Evolutionary conservation across 1,140 invertebrate genomes (phyloP).

Genomic region (Harpegnathos saltator): DNA sequence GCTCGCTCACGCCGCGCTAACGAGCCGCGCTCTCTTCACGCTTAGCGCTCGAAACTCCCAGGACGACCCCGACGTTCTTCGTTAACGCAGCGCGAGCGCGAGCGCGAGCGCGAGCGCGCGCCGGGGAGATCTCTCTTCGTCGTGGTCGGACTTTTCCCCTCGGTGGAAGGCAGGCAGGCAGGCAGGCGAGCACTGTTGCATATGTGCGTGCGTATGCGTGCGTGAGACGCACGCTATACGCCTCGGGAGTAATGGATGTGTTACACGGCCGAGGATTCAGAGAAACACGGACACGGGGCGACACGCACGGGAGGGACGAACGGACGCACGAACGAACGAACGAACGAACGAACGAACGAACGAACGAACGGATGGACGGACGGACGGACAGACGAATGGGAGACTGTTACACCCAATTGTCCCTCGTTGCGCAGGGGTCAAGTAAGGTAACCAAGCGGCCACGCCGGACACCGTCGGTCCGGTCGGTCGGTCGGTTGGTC

Average conservation of each 20-base stretch:
- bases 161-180: conserved; percentile 37
- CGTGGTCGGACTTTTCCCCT: conserved; percentile 55
- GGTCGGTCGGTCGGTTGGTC: too few species aligned
- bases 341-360: conserved; percentile 60
- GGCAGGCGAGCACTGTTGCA: neutral
- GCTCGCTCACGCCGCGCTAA: neutral
- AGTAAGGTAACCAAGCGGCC: conserved; percentile 83
- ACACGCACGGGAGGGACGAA: conserved; percentile 20
- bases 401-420: conserved; percentile 86
- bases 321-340: neutral
- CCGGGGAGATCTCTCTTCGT: conserved; percentile 12
- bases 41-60: neutral
- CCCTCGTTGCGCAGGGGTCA: conserved; percentile 85
- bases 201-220: conserved; percentile 13
- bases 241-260: conserved; percentile 76
- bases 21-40: conserved; percentile 28
- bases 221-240: conserved; percentile 24
- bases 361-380: conserved; percentile 52
- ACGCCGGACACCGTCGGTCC: conserved; percentile 78
- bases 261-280: conserved; percentile 81
- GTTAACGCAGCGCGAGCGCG: conserved; percentile 9
- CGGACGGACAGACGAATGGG: conserved; percentile 80
- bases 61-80: conserved; percentile 17
- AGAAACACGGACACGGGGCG: conserved; percentile 79
- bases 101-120: too few species aligned